Evolutionary conservation across 2,113 vertebrate species (phyloP).

Genomic region (Bungarus multicinctus): DNA sequence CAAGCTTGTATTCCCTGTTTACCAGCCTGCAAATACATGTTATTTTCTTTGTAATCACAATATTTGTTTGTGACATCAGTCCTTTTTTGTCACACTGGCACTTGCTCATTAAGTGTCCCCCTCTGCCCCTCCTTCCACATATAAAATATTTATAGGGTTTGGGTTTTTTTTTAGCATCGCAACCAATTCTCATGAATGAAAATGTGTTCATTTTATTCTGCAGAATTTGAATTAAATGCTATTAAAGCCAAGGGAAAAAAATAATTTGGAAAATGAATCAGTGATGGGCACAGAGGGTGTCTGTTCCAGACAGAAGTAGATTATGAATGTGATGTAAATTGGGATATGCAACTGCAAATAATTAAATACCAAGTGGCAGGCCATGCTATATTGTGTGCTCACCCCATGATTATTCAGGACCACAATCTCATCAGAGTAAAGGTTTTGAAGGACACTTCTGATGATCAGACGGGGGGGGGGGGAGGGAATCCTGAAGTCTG

Average conservation of each 20-base stretch:
- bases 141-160: not conserved
- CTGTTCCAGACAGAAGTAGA: not conserved
- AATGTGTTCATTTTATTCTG: constrained; percentile 4
- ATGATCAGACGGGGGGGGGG: not conserved
- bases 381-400: not conserved
- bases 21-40: constrained; percentile 15
- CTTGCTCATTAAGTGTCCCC: constrained; percentile 48
- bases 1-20: constrained; percentile 30
- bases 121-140: not conserved
- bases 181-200: not conserved
- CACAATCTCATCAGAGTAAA: not conserved
- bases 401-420: not conserved
- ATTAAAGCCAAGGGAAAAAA: rapidly evolving
- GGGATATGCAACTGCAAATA: not conserved
- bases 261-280: constrained; percentile 14
- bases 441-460: not conserved
- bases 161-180: constrained; percentile 11
- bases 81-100: constrained; percentile 49
- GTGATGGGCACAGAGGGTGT: not conserved
- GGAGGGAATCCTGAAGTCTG: too few relatives aligned
- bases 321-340: not conserved
- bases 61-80: constrained; percentile 23
- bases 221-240: not conserved
- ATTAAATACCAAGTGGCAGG: not conserved
- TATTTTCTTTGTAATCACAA: constrained; percentile 34